A percentile compares a stretch with the other conserved stretches of the same genome.
These are phyloP conservation scores for Philaethria dido DNA, from an alignment of 2,888 invertebrate species.

Conservation along the genomic window DNA sequence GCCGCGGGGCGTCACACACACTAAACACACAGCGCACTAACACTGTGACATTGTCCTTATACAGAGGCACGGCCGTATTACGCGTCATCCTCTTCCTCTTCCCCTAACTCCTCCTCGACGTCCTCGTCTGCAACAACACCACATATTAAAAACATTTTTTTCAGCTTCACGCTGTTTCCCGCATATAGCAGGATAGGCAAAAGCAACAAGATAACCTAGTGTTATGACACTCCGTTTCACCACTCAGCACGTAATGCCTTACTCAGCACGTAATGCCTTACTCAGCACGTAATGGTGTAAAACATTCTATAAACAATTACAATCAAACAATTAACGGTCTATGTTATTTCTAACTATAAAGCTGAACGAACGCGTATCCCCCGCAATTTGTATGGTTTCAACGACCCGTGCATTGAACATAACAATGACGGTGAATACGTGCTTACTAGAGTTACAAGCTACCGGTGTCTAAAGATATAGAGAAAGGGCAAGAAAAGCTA, in stretches of 20 bases:
- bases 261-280: too few species aligned
- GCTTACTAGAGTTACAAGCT: conserved; percentile 36
- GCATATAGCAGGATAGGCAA: too few species aligned
- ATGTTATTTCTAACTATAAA: conserved; percentile 9
- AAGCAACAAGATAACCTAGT: too few species aligned
- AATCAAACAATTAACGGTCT: not conserved
- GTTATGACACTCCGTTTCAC: too few species aligned
- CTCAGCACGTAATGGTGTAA: too few species aligned
- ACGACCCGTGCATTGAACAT: conserved; percentile 31
- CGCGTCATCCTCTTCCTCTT: conserved; percentile 82
- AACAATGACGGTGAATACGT: conserved; percentile 39
- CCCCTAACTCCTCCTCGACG: conserved; percentile 79
- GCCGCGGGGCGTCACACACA: conserved; percentile 80
- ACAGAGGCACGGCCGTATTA: conserved; percentile 79
- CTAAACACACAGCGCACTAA: conserved; percentile 68
- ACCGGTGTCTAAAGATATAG: conserved; percentile 25
- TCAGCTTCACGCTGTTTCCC: too few species aligned
- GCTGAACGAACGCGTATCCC: not conserved
- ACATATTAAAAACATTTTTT: not conserved
- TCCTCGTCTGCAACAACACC: conserved; percentile 76
- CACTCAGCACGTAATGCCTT: too few species aligned
- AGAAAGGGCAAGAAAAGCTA: conserved; percentile 21
- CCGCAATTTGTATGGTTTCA: conserved; percentile 40
- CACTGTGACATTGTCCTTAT: conserved; percentile 84
- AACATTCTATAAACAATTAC: not conserved